These are phyloP conservation scores for Bactericera cockerelli DNA, from an alignment of 1,140 invertebrate genomes.

Conservation along the genomic window DNA sequence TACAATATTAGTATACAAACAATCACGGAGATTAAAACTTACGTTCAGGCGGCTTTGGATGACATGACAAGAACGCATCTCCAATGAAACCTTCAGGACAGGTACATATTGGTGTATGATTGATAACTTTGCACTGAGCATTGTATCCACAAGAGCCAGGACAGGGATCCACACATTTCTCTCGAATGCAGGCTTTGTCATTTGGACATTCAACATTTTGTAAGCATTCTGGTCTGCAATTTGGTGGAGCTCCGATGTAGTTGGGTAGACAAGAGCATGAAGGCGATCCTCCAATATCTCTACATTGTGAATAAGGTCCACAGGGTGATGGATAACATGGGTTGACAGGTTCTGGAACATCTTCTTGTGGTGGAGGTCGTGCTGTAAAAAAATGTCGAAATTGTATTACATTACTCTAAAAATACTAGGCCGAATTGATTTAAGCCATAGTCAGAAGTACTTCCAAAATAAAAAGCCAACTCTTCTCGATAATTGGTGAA, in stretches of 20 bases:
- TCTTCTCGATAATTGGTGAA: too few species aligned
- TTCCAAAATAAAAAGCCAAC: too few species aligned
- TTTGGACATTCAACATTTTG: slow-evolving; percentile 44
- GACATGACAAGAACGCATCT: slow-evolving; percentile 47
- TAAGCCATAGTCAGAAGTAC: too few species aligned
- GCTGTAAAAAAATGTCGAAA: slow-evolving; percentile 7
- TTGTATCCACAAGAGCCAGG: slow-evolving; percentile 29
- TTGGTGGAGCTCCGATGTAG: slow-evolving; percentile 40
- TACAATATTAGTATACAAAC: too few species aligned
- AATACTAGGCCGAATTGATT: too few species aligned
- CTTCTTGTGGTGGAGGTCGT: slow-evolving; percentile 13
- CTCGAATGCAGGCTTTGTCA: slow-evolving; percentile 40
- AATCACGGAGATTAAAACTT: too few species aligned
- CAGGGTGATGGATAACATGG: slow-evolving; percentile 56
- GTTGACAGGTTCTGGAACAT: slow-evolving; percentile 29
- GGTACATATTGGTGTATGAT: slow-evolving; percentile 37
- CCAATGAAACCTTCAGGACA: slow-evolving; percentile 47
- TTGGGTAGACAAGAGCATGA: slow-evolving; percentile 41
- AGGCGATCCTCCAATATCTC: slow-evolving; percentile 37
- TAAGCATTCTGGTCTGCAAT: slow-evolving; percentile 48
- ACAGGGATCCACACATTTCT: slow-evolving; percentile 47
- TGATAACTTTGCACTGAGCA: slow-evolving; percentile 25
- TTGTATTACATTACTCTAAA: too few species aligned
- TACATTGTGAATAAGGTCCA: slow-evolving; percentile 44
- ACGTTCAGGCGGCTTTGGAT: slow-evolving; percentile 27